Base-by-base conservation (phyloP, 2,888 invertebrate species). In the Yponomeuta malinellus region DNA sequence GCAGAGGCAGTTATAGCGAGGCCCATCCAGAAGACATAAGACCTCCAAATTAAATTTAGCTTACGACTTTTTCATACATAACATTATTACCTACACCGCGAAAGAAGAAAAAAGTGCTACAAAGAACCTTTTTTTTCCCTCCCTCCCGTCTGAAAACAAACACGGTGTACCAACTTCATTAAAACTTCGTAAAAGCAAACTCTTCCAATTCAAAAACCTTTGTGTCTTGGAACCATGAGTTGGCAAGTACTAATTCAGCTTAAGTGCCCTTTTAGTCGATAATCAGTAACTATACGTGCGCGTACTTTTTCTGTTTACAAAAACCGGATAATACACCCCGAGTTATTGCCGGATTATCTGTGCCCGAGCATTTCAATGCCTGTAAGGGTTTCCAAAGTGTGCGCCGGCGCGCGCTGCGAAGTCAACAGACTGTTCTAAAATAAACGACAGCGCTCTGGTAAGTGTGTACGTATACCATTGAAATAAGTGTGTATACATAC, bases 51-150 rank as follows among this genome's bases (percentile, higher is more conserved):
- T 65, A 33, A 12, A 31, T 65, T 65, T 65, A 33, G 31, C 65
- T 65, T 65, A 65, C 10, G 65, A 65, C 31, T 65, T 65, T 65
- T 33, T 65, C 65, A 65, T 65, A 65, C 65, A 65, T 65, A 65
- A 31, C 33, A 65, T 65, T 65, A 65, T 31, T 65, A 29, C 63
- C 10, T 43, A 59, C 52, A 59, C 52, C 52, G 52, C 52, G 15
- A 59, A 59, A 59, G 52, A 59, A 59, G 2, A 59, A 59, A 59
- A 8, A 59, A 59, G 52, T 59, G 12, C 52, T 59, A 59, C 52
- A 59, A 59, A 29, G 65, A 31, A 29, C 33, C 29, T 29, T 29
- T 65, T 65, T 65, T 65, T 33, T 10, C 10, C 64, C 52, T 59
- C 52, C 52, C 52, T 43, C 43, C 6, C 52, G 52, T 59, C 52